phyloP scores from a whole-genome alignment of 2,797 vertebrate genomes.

The Sparidentex hasta region DNA sequence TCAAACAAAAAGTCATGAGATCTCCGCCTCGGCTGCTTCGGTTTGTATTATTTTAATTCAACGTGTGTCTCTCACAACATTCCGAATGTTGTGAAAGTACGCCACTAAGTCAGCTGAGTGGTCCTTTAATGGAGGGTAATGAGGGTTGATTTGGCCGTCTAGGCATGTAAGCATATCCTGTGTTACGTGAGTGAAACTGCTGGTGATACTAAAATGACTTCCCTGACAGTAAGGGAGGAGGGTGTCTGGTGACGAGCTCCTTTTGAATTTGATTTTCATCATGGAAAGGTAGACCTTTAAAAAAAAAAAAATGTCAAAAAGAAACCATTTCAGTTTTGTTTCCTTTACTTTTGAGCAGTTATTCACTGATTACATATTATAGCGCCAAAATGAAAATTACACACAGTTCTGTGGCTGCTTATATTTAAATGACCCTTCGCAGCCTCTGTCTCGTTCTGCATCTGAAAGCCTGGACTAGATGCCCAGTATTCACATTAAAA shows the following conservation, averaged over 20 bases:
- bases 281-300: neutral
- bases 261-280: neutral
- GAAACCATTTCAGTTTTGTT: neutral
- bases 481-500: slow-evolving; percentile 11
- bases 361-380: neutral
- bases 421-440: neutral
- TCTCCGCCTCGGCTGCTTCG: neutral
- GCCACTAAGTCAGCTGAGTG: neutral
- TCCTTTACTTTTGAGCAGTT: neutral
- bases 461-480: neutral
- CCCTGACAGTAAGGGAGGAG: neutral
- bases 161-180: neutral
- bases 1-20: neutral
- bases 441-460: slow-evolving; percentile 21
- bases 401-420: neutral
- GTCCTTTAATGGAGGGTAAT: neutral
- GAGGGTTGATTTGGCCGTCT: neutral
- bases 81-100: neutral
- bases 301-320: neutral
- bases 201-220: neutral
- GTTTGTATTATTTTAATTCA: neutral
- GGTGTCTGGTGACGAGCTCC: neutral
- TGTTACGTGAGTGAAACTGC: too few relatives aligned
- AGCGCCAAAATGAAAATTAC: neutral
- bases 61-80: neutral